Percentiles rank a stretch among this genome's conserved stretches.
Evolutionary conservation across 2,888 invertebrate genomes (phyloP).

Genomic region (Meloe dianella): DNA sequence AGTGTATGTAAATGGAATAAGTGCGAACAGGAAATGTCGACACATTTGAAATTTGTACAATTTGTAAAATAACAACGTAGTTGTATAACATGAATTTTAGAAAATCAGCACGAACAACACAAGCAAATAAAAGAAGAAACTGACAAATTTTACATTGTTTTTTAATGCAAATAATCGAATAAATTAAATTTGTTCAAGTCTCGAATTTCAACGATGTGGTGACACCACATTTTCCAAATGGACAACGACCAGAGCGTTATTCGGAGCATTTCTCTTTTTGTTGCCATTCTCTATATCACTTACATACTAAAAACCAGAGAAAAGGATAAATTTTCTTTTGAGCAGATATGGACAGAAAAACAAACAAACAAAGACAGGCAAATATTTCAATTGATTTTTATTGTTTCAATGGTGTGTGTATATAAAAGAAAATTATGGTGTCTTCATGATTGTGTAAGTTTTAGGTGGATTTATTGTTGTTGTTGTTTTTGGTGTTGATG

Average conservation of each 20-base stretch:
- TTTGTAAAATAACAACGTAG: conserved; percentile 16
- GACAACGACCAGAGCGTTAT: conserved; percentile 25
- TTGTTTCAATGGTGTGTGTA: too few relatives aligned
- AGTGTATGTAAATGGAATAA: background rate
- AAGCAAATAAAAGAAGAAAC: background rate
- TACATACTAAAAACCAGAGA: background rate
- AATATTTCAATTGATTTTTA: background rate
- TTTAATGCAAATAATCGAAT: background rate
- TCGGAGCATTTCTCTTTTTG: conserved; percentile 29
- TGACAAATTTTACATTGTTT: background rate
- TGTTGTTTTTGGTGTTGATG: background rate
- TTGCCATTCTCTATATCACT: background rate
- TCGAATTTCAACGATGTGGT: conserved; percentile 32
- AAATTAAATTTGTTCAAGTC: background rate
- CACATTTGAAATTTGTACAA: background rate
- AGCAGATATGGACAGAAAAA: too few relatives aligned
- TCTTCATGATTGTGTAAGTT: conserved; percentile 5
- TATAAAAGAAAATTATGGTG: background rate
- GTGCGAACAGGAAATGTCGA: conserved; percentile 16
- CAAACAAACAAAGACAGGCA: too few relatives aligned
- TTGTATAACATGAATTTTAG: conserved; percentile 32
- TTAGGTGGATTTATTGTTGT: background rate
- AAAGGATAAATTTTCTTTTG: background rate
- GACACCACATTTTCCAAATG: conserved; percentile 32
- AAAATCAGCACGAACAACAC: conserved; percentile 27